These are phyloP conservation scores for Bathynomus jamesi DNA, from an alignment of 1,140 invertebrate species.

Conservation along the genomic window DNA sequence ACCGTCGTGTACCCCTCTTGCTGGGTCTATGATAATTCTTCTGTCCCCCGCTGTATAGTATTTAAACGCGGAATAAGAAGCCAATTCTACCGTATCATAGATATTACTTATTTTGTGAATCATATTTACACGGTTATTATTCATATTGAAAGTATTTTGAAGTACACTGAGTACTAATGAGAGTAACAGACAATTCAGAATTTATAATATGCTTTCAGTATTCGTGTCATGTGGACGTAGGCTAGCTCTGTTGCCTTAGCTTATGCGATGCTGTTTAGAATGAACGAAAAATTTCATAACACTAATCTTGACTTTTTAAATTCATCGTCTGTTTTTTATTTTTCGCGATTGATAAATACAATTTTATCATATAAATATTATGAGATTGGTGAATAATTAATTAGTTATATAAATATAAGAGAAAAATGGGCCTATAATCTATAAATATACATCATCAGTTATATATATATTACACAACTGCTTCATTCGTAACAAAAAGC, in stretches of 20 bases:
- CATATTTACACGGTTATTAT: neutral
- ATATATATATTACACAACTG: too few species aligned
- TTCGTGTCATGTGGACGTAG: neutral
- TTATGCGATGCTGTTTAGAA: neutral
- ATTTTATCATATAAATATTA: too few species aligned
- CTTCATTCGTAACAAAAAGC: too few species aligned
- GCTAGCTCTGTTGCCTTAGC: neutral
- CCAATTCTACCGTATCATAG: slow-evolving; percentile 29
- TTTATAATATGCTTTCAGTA: neutral
- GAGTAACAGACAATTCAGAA: too few species aligned
- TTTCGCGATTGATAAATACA: too few species aligned
- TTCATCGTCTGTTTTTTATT: too few species aligned
- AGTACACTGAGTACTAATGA: too few species aligned
- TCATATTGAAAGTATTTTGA: neutral
- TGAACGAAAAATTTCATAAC: neutral
- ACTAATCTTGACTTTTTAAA: neutral
- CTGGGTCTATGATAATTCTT: slow-evolving; percentile 24
- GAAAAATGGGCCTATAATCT: too few species aligned
- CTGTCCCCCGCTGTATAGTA: slow-evolving; percentile 23
- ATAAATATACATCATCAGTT: too few species aligned
- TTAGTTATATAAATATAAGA: too few species aligned
- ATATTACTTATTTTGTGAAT: slow-evolving; percentile 10
- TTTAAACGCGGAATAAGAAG: slow-evolving; percentile 16
- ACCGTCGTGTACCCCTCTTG: slow-evolving; percentile 30
- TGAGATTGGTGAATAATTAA: too few species aligned